Evolutionary conservation across 2,113 vertebrate species (phyloP), one percentile per base, ranked within the genome.

Genomic region (Catharus fuscescens): DNA sequence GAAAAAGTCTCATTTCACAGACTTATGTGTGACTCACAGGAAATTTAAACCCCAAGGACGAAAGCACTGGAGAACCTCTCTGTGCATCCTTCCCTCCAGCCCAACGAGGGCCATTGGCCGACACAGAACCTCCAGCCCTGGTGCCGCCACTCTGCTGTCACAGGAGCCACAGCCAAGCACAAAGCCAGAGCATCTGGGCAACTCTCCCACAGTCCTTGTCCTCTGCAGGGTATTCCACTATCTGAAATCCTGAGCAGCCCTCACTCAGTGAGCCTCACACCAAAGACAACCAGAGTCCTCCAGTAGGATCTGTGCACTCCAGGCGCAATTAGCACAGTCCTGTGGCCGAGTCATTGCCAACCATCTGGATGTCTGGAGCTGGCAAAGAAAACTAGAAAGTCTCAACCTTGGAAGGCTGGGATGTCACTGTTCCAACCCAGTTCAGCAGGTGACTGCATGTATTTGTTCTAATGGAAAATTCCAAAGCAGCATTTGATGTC

Each of bases 21-120:
- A 78, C 15, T 32, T 53, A 9, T 4, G 4, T 3, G 4, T 38
- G 64, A 64, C 57, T 44, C 44, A 40, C 48, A 81, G 72, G 69
- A 84, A 59, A 72, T n/a, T 28, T 5, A 60, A 84, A 36, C 9
- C 20, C 56, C 44, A 28, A 11, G 8, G 23, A 81, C 10, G 34
- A 48, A 69, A 78, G 26, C 0, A 0, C 24, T 52, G 1, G 38
- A 31, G 42, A 17, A 36, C 23, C 42, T 24, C 7, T 34, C 42
- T 40, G 34, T 26, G 60, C 45, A 31, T 42, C 5, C 48, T 54
- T 50, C 24, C 2, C 64, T 20, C 7, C 34, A 48, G 13, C 24
- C 64, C 73, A 53, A 10, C 0, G 2, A n/a, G 70, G 3, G 1
- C 3, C 18, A 26, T 3, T 38, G 40, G 73, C 34, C 21, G 36